Conservation (phyloP, 2,888 invertebrate species). For the Netelia melanura region DNA sequence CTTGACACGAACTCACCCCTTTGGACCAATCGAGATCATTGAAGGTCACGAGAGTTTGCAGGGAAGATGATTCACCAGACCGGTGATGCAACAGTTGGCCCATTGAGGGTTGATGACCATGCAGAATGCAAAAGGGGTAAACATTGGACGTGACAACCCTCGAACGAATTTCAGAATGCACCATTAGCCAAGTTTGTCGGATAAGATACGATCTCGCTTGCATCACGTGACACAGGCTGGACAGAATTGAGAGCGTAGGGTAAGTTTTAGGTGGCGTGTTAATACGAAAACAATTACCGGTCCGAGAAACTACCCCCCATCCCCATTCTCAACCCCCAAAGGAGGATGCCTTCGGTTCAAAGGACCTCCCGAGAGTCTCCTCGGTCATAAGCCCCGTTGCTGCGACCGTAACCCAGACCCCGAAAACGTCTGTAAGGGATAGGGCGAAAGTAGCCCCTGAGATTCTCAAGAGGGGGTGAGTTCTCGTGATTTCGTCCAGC, state of each 20-base stretch:
- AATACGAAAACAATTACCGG: constrained; percentile 82
- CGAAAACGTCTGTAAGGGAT: constrained; percentile 61
- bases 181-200: constrained; percentile 19
- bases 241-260: constrained; percentile 78
- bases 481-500: constrained; percentile 76
- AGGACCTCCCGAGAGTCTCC: neutral
- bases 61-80: too few species aligned
- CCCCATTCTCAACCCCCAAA: constrained; percentile 15
- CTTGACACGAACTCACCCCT: too few species aligned
- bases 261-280: constrained; percentile 78
- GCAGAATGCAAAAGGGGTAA: neutral
- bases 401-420: constrained; percentile 28
- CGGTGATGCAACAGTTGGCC: neutral
- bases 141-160: neutral
- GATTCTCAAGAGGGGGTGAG: constrained; percentile 58
- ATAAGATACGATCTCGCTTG: constrained; percentile 52
- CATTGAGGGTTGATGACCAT: neutral
- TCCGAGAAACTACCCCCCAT: constrained; percentile 71
- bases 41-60: too few species aligned
- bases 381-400: neutral
- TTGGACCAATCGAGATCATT: too few species aligned
- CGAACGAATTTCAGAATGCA: constrained; percentile 1
- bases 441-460: constrained; percentile 65
- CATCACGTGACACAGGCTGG: constrained; percentile 61
- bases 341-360: constrained; percentile 53